Evolutionary conservation across 1,140 invertebrate species (phyloP).

Genomic region (Sinella curviseta): DNA sequence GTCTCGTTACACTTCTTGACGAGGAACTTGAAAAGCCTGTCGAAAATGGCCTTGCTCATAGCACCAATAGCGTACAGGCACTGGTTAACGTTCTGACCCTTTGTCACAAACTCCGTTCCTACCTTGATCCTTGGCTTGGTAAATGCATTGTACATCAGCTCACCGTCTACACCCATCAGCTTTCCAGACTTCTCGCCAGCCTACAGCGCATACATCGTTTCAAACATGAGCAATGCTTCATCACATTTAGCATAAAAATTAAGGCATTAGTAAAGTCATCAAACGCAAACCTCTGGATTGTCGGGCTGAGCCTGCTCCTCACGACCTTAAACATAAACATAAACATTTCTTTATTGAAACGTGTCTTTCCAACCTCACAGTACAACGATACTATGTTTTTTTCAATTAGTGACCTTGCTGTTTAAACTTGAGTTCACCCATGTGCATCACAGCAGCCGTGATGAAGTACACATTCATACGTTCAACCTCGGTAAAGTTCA

Average conservation of each 20-base stretch:
- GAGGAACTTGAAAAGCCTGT: slow-evolving; percentile 92
- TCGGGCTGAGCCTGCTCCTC: slow-evolving; percentile 69
- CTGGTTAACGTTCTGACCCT: slow-evolving; percentile 87
- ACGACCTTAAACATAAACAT: slow-evolving; percentile 49
- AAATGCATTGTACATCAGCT: slow-evolving; percentile 92
- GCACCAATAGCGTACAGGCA: slow-evolving; percentile 92
- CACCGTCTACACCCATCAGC: slow-evolving; percentile 83
- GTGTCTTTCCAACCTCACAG: too few species aligned
- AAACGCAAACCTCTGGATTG: slow-evolving; percentile 54
- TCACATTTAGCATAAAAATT: too few species aligned
- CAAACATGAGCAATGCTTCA: background rate
- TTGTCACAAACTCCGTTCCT: slow-evolving; percentile 92
- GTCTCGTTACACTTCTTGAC: slow-evolving; percentile 92
- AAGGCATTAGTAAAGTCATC: background rate
- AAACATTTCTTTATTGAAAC: too few species aligned
- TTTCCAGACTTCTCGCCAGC: slow-evolving; percentile 92
- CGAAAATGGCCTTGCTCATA: slow-evolving; percentile 95
- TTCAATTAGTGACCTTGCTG: too few species aligned
- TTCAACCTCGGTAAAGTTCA: slow-evolving; percentile 94
- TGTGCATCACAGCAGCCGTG: slow-evolving; percentile 95
- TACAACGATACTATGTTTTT: background rate
- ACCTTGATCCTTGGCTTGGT: slow-evolving; percentile 94
- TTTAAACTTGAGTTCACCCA: slow-evolving; percentile 99
- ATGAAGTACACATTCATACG: slow-evolving; percentile 96
- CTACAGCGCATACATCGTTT: slow-evolving; percentile 59